Percentiles rank a stretch among this genome's conserved stretches.
These are phyloP conservation scores for Philopotamus ludificatus DNA, from an alignment of 1,140 invertebrate genomes.

Conservation along the genomic window DNA sequence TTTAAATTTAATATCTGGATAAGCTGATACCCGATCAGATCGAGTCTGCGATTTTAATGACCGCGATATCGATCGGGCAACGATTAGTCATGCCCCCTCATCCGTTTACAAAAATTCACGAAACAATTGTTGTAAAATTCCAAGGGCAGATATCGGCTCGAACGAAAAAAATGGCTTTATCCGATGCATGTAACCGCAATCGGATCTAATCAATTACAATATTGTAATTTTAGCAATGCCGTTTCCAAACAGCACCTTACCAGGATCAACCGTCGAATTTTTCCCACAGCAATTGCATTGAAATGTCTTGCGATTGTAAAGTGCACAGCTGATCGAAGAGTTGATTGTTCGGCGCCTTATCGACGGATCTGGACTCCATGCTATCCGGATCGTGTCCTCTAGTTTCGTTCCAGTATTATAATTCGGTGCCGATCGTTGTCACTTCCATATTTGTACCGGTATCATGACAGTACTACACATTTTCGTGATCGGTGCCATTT, in stretches of 20 bases:
- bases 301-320: constrained; percentile 22
- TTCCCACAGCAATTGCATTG: constrained; percentile 25
- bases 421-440: constrained; percentile 32
- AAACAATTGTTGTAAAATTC: too few relatives aligned
- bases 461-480: constrained; percentile 20
- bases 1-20: too few relatives aligned
- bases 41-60: too few relatives aligned
- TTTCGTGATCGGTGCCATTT: constrained; percentile 26
- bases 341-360: constrained; percentile 13
- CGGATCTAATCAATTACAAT: too few relatives aligned
- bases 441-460: constrained; percentile 33
- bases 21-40: too few relatives aligned
- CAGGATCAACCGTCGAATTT: constrained; percentile 24
- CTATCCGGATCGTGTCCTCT: constrained; percentile 17
- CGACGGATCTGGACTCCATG: constrained; percentile 16
- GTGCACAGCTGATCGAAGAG: constrained; percentile 9
- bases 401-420: constrained; percentile 34
- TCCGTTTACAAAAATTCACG: too few relatives aligned
- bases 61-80: too few relatives aligned
- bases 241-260: constrained; percentile 4
- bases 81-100: too few relatives aligned
- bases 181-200: too few relatives aligned
- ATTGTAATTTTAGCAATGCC: too few relatives aligned
- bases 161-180: too few relatives aligned
- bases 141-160: too few relatives aligned